Conservation (phyloP, 2,888 invertebrate species). For the Ichneumoninae sp. region DNA sequence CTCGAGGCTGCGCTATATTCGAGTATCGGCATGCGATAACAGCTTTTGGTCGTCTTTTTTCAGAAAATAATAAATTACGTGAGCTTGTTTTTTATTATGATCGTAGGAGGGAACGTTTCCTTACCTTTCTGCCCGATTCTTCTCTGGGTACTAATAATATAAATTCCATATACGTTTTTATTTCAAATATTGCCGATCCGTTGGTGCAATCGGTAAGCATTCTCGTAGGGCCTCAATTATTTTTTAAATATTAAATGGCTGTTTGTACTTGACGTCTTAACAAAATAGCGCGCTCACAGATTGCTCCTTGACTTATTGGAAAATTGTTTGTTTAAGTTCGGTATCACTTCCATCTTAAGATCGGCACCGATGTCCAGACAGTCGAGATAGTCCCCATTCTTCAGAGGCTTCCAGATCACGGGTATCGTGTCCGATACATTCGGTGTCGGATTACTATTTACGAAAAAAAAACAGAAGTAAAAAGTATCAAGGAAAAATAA, state of each 20-base stretch:
- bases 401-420: conserved; percentile 76
- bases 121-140: too few species aligned
- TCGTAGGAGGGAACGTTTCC: too few species aligned
- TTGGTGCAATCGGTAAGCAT: not conserved
- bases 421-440: conserved; percentile 69
- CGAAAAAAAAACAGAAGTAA: not conserved
- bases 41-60: too few species aligned
- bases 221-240: not conserved
- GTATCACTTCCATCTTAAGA: conserved; percentile 69
- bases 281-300: not conserved
- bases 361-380: conserved; percentile 74
- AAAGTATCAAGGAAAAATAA: not conserved
- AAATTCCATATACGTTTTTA: too few species aligned
- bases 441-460: conserved; percentile 78
- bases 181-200: too few species aligned
- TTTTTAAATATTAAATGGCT: not conserved
- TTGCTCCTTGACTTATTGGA: conserved; percentile 21
- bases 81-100: too few species aligned
- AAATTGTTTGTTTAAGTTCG: conserved; percentile 57
- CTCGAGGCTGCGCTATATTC: too few species aligned
- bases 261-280: not conserved
- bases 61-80: too few species aligned
- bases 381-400: conserved; percentile 61
- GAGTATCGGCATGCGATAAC: too few species aligned
- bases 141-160: too few species aligned